A percentile compares a stretch with the other conserved stretches of the same genome.
These are phyloP conservation scores for Celastrina argiolus DNA, from an alignment of 2,888 invertebrate species.

Conservation along the genomic window DNA sequence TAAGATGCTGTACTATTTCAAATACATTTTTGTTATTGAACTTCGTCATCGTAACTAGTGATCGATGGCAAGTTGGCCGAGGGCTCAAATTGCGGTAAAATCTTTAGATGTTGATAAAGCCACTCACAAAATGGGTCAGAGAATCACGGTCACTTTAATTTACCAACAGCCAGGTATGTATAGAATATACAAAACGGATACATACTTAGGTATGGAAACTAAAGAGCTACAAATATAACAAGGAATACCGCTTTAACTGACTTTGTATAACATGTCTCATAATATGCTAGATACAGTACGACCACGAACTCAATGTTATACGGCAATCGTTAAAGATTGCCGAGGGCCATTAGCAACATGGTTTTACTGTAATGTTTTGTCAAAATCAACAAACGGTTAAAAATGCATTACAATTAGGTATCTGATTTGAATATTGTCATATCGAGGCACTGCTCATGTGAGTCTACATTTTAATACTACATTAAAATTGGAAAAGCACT, in stretches of 20 bases:
- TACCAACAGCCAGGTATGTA: neutral
- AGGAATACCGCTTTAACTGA: neutral
- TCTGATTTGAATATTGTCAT: conserved; percentile 65
- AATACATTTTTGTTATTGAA: too few relatives aligned
- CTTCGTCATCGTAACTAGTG: too few relatives aligned
- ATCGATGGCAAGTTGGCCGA: too few relatives aligned
- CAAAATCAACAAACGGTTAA: conserved; percentile 21
- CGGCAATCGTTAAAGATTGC: too few relatives aligned
- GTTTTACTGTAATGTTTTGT: conserved; percentile 4
- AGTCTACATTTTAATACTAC: conserved; percentile 41
- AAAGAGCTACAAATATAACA: too few relatives aligned
- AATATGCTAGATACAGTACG: too few relatives aligned
- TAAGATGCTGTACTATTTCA: too few relatives aligned
- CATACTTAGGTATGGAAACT: neutral
- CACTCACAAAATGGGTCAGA: neutral
- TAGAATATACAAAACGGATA: neutral
- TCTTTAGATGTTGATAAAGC: neutral
- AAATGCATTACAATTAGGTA: conserved; percentile 34
- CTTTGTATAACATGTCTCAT: neutral
- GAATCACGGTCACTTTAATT: neutral
- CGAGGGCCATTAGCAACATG: too few relatives aligned
- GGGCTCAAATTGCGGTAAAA: too few relatives aligned
- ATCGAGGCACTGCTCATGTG: conserved; percentile 66
- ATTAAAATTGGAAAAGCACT: conserved; percentile 53
- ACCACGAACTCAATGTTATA: too few relatives aligned